A percentile compares a stretch with the other conserved stretches of the same genome.
Evolutionary conservation across 2,797 vertebrate species (phyloP).

Genomic region (Cyclopterus lumpus): DNA sequence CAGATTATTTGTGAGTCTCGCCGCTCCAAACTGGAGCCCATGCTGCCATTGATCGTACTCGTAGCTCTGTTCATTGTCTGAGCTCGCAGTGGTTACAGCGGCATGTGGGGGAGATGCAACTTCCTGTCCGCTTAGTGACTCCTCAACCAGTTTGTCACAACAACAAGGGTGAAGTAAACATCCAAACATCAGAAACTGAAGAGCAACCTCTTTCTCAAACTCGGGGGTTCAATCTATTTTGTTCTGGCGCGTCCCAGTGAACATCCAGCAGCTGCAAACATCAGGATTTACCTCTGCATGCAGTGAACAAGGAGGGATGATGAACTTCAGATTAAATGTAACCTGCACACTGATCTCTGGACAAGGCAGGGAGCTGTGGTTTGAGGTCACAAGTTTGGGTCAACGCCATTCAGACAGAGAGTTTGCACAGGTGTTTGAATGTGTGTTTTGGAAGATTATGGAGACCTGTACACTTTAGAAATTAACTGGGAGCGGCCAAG

Average conservation of each 20-base stretch:
- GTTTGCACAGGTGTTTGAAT: slow-evolving; percentile 19
- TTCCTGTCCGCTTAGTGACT: slow-evolving; percentile 46
- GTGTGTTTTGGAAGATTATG: slow-evolving; percentile 15
- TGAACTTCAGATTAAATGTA: slow-evolving; percentile 5
- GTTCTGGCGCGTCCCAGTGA: slow-evolving; percentile 42
- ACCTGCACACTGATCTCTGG: slow-evolving; percentile 7
- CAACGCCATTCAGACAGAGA: neutral
- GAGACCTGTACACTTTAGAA: slow-evolving; percentile 5
- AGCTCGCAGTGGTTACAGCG: slow-evolving; percentile 20
- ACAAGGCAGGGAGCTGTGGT: neutral
- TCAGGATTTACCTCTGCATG: slow-evolving; percentile 28
- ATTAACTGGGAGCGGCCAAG: slow-evolving; percentile 14
- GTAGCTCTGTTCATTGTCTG: slow-evolving; percentile 46
- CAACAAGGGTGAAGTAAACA: slow-evolving; percentile 38
- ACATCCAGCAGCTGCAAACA: slow-evolving; percentile 40
- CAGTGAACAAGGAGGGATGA: slow-evolving; percentile 1
- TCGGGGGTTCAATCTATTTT: slow-evolving; percentile 25
- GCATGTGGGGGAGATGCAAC: slow-evolving; percentile 25
- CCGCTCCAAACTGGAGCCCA: slow-evolving; percentile 17
- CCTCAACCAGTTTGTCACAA: slow-evolving; percentile 42
- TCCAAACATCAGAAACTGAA: slow-evolving; percentile 33
- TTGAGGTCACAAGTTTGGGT: neutral
- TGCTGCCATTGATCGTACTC: slow-evolving; percentile 21
- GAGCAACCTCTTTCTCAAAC: slow-evolving; percentile 46
- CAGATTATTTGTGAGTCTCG: slow-evolving; percentile 19